Evolutionary conservation across 2,797 vertebrate genomes (phyloP), one percentile per base, ranked within the genome.

Genomic region (Acanthurus leucopareius): DNA sequence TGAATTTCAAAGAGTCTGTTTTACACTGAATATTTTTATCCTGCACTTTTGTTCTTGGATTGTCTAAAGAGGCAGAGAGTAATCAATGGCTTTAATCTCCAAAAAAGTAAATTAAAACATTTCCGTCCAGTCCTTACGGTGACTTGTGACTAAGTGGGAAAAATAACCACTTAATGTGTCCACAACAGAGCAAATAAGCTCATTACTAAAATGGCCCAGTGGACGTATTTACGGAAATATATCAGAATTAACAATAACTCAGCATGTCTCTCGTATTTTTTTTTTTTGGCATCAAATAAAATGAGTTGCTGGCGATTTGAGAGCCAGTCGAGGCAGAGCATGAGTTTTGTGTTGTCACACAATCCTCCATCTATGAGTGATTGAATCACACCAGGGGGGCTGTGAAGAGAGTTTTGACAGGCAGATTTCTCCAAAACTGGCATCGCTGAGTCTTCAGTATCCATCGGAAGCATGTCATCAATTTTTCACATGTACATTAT

Each of bases 21-120:
- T 44, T 48, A 35, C 77, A 49, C 59, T 53, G 74, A 73, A 77
- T 87, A 83, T 75, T 86, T 87, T 88, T 78, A 80, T 73, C 75
- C 60, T 71, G 68, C 60, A 82, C 78, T 83, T 75, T 68, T 64
- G 67, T 79, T 86, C 66, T 80, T 61, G 74, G 74, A 72, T 59
- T 77, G 38, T 83, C 63, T 83, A 80, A 84, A 81, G 63, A 76
- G 63, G 54, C 48, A 59, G 19, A 56, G n/a, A 57, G 64, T 82
- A 82, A 86, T 84, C 73, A 75, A 56, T 72, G 59, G 69, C 52
- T 82, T 86, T 75, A 57, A 83, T 80, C 73, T 77, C 62, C 5
- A 68, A 73, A 83, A 83, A 32, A 65, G 64, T 61, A 88, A 85
- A 85, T 83, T 77, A 78, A 51, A 79, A 47, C 54, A 78, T 81